Evolutionary conservation across 2,113 vertebrate genomes (phyloP).

Genomic region (Parotia lawesii): DNA sequence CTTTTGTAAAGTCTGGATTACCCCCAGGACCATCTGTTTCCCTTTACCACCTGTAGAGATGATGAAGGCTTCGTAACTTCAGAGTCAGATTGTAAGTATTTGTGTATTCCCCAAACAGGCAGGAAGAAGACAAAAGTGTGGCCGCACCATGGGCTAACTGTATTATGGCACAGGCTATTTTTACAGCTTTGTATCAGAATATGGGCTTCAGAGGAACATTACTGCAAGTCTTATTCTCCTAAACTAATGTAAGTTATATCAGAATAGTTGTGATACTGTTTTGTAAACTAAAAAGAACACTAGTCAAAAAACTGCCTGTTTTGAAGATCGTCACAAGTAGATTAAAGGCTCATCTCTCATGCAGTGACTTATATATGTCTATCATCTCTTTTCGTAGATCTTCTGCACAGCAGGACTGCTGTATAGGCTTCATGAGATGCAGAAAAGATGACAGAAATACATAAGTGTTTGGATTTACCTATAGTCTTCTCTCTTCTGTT

Average conservation of each 20-base stretch:
- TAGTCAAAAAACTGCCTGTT: conserved; percentile 23
- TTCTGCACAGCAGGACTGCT: conserved; percentile 10
- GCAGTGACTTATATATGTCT: conserved; percentile 25
- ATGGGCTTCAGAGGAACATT: not conserved
- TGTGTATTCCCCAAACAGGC: not conserved
- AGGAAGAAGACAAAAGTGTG: not conserved
- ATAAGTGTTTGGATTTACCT: conserved; percentile 39
- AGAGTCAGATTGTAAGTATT: not conserved
- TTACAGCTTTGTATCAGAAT: not conserved
- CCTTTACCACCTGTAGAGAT: not conserved
- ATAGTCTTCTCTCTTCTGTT: conserved; percentile 3
- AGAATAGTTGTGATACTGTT: conserved; percentile 35
- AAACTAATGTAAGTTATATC: not conserved
- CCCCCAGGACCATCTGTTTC: not conserved
- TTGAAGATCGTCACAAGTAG: not conserved
- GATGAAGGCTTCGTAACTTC: not conserved
- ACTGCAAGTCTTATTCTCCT: not conserved
- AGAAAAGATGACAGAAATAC: conserved; percentile 45
- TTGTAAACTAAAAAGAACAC: conserved; percentile 53
- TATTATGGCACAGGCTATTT: not conserved
- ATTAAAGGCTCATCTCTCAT: conserved; percentile 52
- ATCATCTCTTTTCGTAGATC: conserved; percentile 20
- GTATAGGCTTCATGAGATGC: conserved; percentile 1
- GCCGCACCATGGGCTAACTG: not conserved
- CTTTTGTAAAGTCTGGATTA: not conserved